Conservation (phyloP, 2,113 vertebrate species). For the Campylomormyrus tamandua region DNA sequence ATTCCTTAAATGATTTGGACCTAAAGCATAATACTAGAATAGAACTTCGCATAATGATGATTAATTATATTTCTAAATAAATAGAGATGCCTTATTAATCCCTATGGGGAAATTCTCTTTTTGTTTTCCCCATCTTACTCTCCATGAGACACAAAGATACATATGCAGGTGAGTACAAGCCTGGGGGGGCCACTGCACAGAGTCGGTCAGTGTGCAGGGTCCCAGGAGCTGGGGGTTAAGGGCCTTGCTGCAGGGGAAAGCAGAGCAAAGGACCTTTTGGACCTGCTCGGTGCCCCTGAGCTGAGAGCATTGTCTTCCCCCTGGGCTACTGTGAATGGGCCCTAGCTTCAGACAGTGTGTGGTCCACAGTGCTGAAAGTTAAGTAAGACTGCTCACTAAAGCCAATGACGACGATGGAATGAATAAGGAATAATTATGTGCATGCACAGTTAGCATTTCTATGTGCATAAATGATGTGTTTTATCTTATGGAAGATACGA, state of each 20-base stretch:
- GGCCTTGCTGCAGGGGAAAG: not conserved
- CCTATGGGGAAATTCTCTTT: not conserved
- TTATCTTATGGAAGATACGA: not conserved
- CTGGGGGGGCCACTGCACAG: not conserved
- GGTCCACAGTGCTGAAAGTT: not conserved
- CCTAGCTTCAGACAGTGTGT: not conserved
- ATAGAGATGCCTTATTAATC: not conserved
- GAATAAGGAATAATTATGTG: not conserved
- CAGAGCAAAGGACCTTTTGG: not conserved
- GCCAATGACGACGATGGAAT: not conserved
- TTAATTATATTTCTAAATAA: not conserved
- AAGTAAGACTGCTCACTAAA: not conserved
- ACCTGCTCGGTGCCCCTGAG: not conserved
- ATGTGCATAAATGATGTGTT: not conserved
- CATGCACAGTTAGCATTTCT: not conserved
- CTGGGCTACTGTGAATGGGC: not conserved
- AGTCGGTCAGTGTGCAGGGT: not conserved
- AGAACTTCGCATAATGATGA: not conserved
- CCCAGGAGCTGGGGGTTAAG: not conserved
- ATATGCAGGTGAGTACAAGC: not conserved
- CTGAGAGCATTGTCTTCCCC: not conserved
- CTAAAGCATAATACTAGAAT: not conserved
- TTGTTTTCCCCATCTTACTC: not conserved
- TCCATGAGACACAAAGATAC: not conserved
- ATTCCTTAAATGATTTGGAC: not conserved